These are phyloP conservation scores for Saccopteryx leptura DNA, from an alignment of 2,113 vertebrate genomes.

Conservation along the genomic window DNA sequence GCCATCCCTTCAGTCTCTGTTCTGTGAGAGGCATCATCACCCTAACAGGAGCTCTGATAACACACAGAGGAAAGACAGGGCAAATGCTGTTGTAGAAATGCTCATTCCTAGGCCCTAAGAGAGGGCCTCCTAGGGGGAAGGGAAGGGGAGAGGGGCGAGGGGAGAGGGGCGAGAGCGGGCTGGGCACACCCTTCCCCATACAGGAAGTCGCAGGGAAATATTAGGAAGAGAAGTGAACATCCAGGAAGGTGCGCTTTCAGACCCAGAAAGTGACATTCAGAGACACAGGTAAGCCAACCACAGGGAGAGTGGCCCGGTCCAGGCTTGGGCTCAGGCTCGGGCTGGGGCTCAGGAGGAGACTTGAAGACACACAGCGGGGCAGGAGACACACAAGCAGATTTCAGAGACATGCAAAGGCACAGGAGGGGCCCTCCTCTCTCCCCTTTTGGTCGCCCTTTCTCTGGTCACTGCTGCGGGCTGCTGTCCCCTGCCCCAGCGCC, in stretches of 20 bases:
- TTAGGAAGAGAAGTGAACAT: neutral
- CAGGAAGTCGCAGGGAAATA: neutral
- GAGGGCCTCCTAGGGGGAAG: neutral
- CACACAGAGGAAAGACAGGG: neutral
- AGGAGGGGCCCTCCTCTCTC: neutral
- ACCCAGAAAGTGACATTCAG: neutral
- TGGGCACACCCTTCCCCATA: neutral
- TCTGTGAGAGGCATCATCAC: too few relatives aligned
- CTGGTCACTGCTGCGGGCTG: neutral
- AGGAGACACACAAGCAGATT: neutral
- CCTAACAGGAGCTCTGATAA: neutral
- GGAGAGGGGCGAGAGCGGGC: too few relatives aligned
- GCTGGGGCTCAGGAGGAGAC: neutral
- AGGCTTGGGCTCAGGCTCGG: neutral
- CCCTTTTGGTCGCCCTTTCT: neutral
- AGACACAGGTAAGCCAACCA: neutral
- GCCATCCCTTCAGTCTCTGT: neutral
- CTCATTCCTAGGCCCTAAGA: neutral
- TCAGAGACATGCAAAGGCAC: neutral
- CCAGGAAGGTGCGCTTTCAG: fast-evolving
- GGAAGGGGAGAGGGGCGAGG: fast-evolving
- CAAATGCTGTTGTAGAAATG: neutral
- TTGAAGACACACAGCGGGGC: fast-evolving
- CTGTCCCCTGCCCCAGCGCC: neutral
- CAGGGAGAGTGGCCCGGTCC: fast-evolving